phyloP scores from a whole-genome alignment of 1,140 invertebrate genomes.

The Brachionus rubens region DNA sequence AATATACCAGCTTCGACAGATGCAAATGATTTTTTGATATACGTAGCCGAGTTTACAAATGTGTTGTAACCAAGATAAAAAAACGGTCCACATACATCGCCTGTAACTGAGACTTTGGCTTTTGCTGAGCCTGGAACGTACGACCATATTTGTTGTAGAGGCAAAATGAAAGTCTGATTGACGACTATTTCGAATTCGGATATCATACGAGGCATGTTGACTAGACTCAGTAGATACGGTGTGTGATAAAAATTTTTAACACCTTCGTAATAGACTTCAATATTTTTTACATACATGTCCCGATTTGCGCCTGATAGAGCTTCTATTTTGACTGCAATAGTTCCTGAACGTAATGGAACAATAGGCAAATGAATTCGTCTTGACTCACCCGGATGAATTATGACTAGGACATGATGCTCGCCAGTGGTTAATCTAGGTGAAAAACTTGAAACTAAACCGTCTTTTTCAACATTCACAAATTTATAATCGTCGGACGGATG shows the following conservation, averaged over 20 bases:
- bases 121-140: constrained; percentile 90
- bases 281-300: not conserved
- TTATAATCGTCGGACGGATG: constrained; percentile 80
- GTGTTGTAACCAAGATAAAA: constrained; percentile 63
- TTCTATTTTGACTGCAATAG: constrained; percentile 7
- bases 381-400: constrained; percentile 1
- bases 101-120: constrained; percentile 67
- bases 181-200: constrained; percentile 93
- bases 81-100: constrained; percentile 88
- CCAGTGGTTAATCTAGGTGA: constrained; percentile 62
- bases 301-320: not conserved
- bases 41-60: constrained; percentile 53
- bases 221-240: constrained; percentile 82
- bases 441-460: constrained; percentile 73
- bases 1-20: constrained; percentile 90
- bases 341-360: constrained; percentile 48
- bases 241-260: constrained; percentile 85
- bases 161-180: too few species aligned
- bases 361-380: constrained; percentile 48
- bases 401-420: constrained; percentile 36
- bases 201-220: constrained; percentile 83
- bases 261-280: constrained; percentile 73
- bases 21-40: constrained; percentile 65
- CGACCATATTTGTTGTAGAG: constrained; percentile 80
- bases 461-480: too few species aligned